A percentile compares a stretch with the other conserved stretches of the same genome.
phyloP scores from a whole-genome alignment of 2,888 invertebrate genomes.

The Galeopsomyia nigrocyanea region DNA sequence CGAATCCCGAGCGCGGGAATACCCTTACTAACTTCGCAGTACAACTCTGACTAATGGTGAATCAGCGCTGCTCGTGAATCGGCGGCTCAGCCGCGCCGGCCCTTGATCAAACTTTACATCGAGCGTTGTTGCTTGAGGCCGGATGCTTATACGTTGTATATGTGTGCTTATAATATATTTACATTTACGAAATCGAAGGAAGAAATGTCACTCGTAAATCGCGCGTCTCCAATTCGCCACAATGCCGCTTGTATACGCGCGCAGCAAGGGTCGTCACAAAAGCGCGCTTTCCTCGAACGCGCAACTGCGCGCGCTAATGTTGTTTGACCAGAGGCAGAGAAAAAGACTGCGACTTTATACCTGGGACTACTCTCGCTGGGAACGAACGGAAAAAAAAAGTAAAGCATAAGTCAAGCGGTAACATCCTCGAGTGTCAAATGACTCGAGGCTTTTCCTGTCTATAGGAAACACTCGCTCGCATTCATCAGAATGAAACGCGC shows the following conservation, averaged over 20 bases:
- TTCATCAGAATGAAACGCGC: constrained; percentile 21
- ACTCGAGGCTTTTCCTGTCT: constrained; percentile 31
- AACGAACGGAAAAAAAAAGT: constrained; percentile 21
- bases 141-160: no score
- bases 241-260: constrained; percentile 14
- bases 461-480: constrained; percentile 25
- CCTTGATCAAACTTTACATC: no score
- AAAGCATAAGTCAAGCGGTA: constrained; percentile 37
- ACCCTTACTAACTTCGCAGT: no score
- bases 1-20: no score
- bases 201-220: constrained; percentile 52
- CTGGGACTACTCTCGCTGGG: constrained; percentile 27
- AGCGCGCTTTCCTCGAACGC: constrained; percentile 33
- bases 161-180: no score
- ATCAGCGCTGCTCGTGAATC: no score
- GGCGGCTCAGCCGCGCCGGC: no score
- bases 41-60: no score
- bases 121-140: no score
- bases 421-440: constrained; percentile 36
- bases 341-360: constrained; percentile 19
- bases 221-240: constrained; percentile 45
- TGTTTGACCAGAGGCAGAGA: constrained; percentile 42
- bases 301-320: constrained; percentile 34
- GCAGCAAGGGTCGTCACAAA: constrained; percentile 1
- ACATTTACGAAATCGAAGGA: constrained; percentile 1